Evolutionary conservation across 2,797 vertebrate species (phyloP), one percentile per base, ranked within the genome.

Genomic region (Pseudomugil tenellus): DNA sequence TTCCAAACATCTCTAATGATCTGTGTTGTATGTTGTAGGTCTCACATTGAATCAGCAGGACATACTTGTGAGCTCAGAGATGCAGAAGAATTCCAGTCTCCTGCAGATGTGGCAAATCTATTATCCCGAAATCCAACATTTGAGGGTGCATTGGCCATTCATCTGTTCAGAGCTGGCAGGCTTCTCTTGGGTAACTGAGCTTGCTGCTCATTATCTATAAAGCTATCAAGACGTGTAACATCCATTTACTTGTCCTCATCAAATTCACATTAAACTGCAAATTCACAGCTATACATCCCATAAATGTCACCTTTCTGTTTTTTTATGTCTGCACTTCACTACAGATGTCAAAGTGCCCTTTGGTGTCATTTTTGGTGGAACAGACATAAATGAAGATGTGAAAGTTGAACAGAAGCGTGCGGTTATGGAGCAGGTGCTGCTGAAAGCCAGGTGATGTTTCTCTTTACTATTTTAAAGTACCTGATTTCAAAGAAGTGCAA

Each of bases 341-440:
- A 61, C 87, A 99, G 98, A 95, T 34, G 89, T 85, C 29, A 77
- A 81, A 14, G 80, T 96, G 52, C 97, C 97, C 23, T 98, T 96
- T 61, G 97, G 96, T 0, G 83, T 97, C 63, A 93, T 99, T 87
- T 98, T 99, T 84, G 98, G 98, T 4, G 98, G 98, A 79, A 99
- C 98, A 0, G 98, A 99, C 77, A 79, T 99, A 72, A 99, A 99
- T 77, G 97, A 99, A 93, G 97, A 99, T n/a, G 76, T 93, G 59
- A 96, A 93, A 82, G 94, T 94, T 62, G 87, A 88, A 58, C 94
- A 95, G 73, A 99, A 97, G 73, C 84, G 43, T 58, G 81, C 58
- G 37, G 91, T 96, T 55, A 99, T 99, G 97, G 92, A 95, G 63
- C 89, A 92, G 74, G 96, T 98, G 81, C 92, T 99, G 1, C 87